Evolutionary conservation across 2,888 invertebrate species (phyloP).

Genomic region (Atherix ibis): DNA sequence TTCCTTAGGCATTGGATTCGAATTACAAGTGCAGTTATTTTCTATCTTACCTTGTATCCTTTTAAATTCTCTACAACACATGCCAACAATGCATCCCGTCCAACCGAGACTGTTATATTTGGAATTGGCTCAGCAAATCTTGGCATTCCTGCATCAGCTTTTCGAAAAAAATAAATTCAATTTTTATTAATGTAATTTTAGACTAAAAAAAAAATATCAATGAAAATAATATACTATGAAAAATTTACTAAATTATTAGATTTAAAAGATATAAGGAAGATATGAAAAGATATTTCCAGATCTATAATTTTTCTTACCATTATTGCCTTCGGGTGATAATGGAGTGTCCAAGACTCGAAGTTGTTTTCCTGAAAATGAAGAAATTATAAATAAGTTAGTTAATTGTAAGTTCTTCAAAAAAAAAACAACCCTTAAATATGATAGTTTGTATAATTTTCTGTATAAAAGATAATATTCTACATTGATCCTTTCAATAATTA

Average conservation of each 20-base stretch:
- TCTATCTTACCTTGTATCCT: constrained; percentile 56
- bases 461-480: too few species aligned
- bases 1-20: too few species aligned
- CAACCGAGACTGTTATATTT: constrained; percentile 79
- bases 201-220: too few species aligned
- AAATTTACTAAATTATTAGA: too few species aligned
- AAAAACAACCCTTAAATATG: too few species aligned
- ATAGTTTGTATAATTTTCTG: too few species aligned
- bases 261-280: background rate
- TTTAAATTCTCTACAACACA: constrained; percentile 81
- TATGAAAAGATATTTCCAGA: constrained; percentile 4
- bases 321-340: constrained; percentile 26
- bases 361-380: constrained; percentile 26
- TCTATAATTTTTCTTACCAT: constrained; percentile 17
- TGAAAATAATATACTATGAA: too few species aligned
- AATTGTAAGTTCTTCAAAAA: too few species aligned
- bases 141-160: constrained; percentile 39
- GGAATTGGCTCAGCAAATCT: constrained; percentile 77
- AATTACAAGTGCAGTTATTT: too few species aligned
- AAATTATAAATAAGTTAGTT: constrained; percentile 4
- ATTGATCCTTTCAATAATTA: too few species aligned
- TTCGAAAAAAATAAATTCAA: background rate
- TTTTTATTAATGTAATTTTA: too few species aligned
- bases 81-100: constrained; percentile 70
- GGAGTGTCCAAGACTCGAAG: constrained; percentile 24